Conservation (phyloP, 2,113 vertebrate genomes). For the Ctenomys sociabilis region DNA sequence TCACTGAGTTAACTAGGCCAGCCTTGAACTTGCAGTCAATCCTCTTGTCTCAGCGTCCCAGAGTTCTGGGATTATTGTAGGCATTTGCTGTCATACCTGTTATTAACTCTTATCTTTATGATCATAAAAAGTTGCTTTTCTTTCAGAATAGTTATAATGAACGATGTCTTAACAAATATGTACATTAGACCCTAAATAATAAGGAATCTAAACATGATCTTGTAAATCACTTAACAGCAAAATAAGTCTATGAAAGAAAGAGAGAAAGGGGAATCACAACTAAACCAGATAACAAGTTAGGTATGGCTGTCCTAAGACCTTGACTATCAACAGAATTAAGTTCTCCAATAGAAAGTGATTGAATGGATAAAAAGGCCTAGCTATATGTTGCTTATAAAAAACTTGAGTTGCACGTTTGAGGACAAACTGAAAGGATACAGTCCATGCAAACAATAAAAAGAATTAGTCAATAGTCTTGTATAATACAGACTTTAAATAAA, state of each 20-base stretch:
- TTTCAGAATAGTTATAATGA: not conserved
- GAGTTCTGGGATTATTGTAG: not conserved
- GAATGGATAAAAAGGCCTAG: not conserved
- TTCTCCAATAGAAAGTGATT: not conserved
- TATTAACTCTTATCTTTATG: too few species aligned
- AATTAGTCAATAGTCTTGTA: not conserved
- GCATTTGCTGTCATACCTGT: not conserved
- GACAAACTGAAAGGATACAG: not conserved
- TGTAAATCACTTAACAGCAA: not conserved
- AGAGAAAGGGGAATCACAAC: not conserved
- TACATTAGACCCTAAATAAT: not conserved
- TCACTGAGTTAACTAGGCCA: not conserved
- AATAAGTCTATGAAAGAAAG: not conserved
- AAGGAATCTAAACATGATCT: too few species aligned
- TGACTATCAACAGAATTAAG: not conserved
- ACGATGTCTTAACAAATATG: not conserved
- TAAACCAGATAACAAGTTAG: not conserved
- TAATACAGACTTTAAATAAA: not conserved
- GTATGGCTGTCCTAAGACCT: not conserved
- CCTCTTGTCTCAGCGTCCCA: not conserved
- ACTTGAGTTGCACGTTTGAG: not conserved
- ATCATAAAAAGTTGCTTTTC: not conserved
- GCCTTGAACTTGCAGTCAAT: not conserved
- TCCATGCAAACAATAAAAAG: not conserved
- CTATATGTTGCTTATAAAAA: not conserved